Conservation (phyloP, 1,140 invertebrate genomes). For the Brevipalpus yothersi region DNA sequence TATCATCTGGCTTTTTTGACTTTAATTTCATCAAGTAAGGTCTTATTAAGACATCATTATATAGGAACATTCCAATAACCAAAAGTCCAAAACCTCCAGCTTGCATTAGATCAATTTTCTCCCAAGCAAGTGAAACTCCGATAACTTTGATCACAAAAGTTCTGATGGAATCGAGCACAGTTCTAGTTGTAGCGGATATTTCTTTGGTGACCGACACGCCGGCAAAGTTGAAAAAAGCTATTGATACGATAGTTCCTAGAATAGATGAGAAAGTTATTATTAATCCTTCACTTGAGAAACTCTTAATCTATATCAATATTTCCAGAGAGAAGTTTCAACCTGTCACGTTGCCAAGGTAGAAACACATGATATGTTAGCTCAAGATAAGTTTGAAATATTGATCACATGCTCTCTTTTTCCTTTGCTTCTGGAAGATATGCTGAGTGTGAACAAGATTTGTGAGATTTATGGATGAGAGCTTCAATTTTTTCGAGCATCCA, state of each 20-base stretch:
- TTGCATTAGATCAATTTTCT: constrained; percentile 19
- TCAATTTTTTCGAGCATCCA: too few species aligned
- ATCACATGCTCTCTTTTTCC: too few species aligned
- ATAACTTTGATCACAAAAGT: constrained; percentile 51
- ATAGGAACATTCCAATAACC: constrained; percentile 44
- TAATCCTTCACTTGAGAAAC: too few species aligned
- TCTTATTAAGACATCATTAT: constrained; percentile 39
- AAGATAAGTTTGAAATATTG: too few species aligned
- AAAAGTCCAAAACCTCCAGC: constrained; percentile 44
- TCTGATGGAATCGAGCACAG: constrained; percentile 69
- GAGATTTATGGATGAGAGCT: too few species aligned
- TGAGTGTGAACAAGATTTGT: too few species aligned
- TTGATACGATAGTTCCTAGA: constrained; percentile 57
- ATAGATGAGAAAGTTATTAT: background rate
- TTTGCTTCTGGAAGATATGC: too few species aligned
- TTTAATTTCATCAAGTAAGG: constrained; percentile 11
- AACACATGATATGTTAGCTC: too few species aligned
- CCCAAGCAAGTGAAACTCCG: background rate
- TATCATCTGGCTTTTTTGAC: too few species aligned
- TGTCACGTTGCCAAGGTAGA: too few species aligned
- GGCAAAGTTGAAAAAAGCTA: constrained; percentile 89
- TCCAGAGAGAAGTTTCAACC: too few species aligned
- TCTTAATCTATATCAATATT: too few species aligned
- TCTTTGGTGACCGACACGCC: constrained; percentile 89
- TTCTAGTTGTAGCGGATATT: constrained; percentile 65